Percentiles rank a stretch among this genome's conserved stretches.
Conservation (phyloP, 2,888 invertebrate genomes). For the Amiota communis region DNA sequence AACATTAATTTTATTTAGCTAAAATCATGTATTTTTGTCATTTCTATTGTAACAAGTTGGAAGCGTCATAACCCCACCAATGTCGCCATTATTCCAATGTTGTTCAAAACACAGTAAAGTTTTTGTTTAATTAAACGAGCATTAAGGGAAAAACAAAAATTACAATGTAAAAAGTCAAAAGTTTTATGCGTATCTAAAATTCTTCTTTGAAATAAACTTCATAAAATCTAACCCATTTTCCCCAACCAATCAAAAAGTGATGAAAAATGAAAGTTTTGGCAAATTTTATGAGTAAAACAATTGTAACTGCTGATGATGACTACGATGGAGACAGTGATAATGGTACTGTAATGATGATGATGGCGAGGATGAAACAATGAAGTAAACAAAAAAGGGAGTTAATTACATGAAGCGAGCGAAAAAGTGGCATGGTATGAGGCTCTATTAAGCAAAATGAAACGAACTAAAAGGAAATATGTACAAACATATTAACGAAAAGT, state of each 20-base stretch:
- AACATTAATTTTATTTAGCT: slow-evolving; percentile 64
- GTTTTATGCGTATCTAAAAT: too few species aligned
- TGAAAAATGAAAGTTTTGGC: slow-evolving; percentile 50
- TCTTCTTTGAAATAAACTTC: too few species aligned
- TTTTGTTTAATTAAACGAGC: slow-evolving; percentile 62
- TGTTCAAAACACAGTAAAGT: too few species aligned
- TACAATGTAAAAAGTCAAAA: too few species aligned
- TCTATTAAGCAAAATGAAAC: slow-evolving; percentile 6
- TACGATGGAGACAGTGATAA: neutral
- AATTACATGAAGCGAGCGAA: slow-evolving; percentile 47
- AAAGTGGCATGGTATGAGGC: neutral
- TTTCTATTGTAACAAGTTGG: neutral
- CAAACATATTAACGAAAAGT: slow-evolving; percentile 7
- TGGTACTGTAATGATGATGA: neutral
- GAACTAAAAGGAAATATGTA: neutral
- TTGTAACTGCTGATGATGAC: slow-evolving; percentile 20
- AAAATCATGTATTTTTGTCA: neutral
- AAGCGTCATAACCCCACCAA: neutral
- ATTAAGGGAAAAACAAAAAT: slow-evolving; percentile 53
- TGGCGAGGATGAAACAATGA: neutral
- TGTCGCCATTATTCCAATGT: too few species aligned
- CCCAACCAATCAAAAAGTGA: slow-evolving; percentile 56
- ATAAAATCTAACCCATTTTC: too few species aligned
- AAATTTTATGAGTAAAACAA: slow-evolving; percentile 12
- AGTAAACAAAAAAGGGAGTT: slow-evolving; percentile 51